phyloP scores from a whole-genome alignment of 2,113 vertebrate genomes.

The Eretmochelys imbricata region DNA sequence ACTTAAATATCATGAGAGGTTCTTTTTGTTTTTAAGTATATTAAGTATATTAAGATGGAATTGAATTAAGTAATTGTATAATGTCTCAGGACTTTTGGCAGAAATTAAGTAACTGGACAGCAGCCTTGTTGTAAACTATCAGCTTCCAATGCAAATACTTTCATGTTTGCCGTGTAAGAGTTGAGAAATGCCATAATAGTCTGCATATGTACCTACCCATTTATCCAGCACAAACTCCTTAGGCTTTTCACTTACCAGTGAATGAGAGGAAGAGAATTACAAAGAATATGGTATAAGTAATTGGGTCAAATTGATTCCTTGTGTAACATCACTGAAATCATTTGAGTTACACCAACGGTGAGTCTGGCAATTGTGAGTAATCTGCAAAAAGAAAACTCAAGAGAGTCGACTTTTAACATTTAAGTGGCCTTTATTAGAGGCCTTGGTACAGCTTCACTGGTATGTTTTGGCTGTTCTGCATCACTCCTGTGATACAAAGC shows the following conservation, averaged over 20 bases:
- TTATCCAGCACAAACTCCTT: constrained; percentile 10
- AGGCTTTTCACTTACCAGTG: constrained; percentile 18
- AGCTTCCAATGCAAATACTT: constrained; percentile 51
- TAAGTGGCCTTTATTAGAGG: not conserved
- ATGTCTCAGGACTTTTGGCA: constrained; percentile 45
- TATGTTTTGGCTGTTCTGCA: not conserved
- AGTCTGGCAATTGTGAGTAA: not conserved
- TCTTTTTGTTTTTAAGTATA: not conserved
- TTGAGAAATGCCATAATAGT: constrained; percentile 20
- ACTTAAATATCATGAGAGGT: not conserved
- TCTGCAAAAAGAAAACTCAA: not conserved
- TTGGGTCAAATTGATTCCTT: not conserved
- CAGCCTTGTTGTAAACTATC: not conserved
- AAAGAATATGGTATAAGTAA: not conserved
- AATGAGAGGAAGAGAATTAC: not conserved
- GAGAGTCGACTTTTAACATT: not conserved
- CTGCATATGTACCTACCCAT: constrained; percentile 22
- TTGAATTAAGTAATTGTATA: constrained; percentile 33
- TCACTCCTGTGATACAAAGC: not conserved
- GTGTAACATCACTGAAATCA: not conserved
- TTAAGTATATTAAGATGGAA: constrained; percentile 18
- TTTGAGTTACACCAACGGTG: not conserved
- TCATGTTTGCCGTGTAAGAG: not conserved
- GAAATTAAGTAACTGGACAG: constrained; percentile 42
- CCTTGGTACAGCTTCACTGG: not conserved